Conservation (phyloP, 1,140 invertebrate species). For the Littorina saxatilis region DNA sequence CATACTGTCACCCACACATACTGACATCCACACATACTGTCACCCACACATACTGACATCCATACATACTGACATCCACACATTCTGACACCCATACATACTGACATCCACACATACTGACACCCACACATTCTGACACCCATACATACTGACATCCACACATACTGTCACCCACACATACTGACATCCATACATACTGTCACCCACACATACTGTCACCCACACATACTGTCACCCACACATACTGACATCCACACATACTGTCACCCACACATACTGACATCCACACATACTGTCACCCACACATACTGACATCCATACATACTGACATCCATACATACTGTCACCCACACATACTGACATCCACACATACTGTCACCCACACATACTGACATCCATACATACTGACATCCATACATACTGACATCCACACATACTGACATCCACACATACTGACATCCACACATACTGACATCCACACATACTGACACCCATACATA, state of each 20-base stretch:
- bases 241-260: no score
- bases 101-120: background rate
- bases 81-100: background rate
- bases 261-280: background rate
- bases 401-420: no score
- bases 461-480: background rate
- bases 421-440: background rate
- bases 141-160: background rate
- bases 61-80: background rate
- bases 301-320: background rate
- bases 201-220: background rate
- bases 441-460: background rate
- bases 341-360: background rate
- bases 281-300: background rate
- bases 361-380: background rate
- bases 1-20: constrained; percentile 44
- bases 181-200: background rate
- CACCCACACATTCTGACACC: constrained; percentile 43
- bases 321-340: no score
- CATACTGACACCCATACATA: constrained; percentile 43
- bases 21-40: background rate
- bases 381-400: background rate
- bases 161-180: background rate
- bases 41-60: background rate
- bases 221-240: no score